Conservation (phyloP, 2,113 vertebrate genomes). For the Pipra filicauda region DNA sequence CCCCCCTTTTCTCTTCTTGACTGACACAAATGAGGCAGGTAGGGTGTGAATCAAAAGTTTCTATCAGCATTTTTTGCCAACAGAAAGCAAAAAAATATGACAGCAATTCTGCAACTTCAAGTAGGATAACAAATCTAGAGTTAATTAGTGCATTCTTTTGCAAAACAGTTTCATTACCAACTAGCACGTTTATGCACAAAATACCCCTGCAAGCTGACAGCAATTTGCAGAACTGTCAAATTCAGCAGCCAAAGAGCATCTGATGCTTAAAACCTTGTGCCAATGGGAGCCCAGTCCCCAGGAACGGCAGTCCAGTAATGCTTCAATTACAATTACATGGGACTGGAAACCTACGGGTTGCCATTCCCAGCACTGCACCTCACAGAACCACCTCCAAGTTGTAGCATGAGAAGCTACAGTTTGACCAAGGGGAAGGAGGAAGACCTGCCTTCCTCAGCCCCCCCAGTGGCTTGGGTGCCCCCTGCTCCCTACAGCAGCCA, state of each 20-base stretch:
- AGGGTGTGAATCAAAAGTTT: constrained; percentile 74
- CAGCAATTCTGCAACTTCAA: constrained; percentile 59
- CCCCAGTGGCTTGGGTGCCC: rapidly evolving
- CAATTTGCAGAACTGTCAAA: constrained; percentile 65
- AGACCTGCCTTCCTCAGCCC: neutral
- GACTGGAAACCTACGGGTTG: neutral
- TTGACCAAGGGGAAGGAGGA: neutral
- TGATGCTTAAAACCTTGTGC: constrained; percentile 5
- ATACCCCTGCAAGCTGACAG: constrained; percentile 48
- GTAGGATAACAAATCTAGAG: constrained; percentile 54
- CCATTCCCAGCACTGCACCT: neutral
- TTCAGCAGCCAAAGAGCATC: constrained; percentile 14
- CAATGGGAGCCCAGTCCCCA: neutral
- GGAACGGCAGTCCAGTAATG: neutral
- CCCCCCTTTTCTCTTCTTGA: constrained; percentile 46
- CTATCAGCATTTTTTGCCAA: constrained; percentile 59
- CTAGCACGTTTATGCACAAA: constrained; percentile 35
- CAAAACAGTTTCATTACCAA: constrained; percentile 63
- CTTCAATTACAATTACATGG: neutral
- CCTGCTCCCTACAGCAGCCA: neutral
- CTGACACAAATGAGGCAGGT: constrained; percentile 71
- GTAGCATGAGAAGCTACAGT: neutral
- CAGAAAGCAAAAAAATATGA: constrained; percentile 47
- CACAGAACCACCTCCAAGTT: neutral
- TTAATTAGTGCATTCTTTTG: constrained; percentile 57